A percentile compares a stretch with the other conserved stretches of the same genome.
Conservation (phyloP, 2,797 vertebrate species). For the Enteromius thamalakanensis region DNA sequence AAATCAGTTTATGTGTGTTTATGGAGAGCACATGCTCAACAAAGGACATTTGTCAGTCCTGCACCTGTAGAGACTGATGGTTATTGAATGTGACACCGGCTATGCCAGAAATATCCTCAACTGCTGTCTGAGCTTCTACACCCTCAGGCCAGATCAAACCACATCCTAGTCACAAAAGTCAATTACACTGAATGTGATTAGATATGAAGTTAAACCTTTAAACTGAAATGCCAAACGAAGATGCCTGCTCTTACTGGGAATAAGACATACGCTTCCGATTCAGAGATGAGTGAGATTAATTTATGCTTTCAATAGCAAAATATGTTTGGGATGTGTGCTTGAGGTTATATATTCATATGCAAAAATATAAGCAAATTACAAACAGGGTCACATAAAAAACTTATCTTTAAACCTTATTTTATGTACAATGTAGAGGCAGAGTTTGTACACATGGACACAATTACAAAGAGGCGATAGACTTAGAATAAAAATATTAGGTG, state of each 20-base stretch:
- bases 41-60: conserved; percentile 48
- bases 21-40: not conserved
- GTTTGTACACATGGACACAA: conserved; percentile 24
- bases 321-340: not conserved
- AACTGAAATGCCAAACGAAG: conserved; percentile 29
- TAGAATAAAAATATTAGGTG: not conserved
- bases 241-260: conserved; percentile 17
- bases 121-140: conserved; percentile 38
- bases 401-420: not conserved
- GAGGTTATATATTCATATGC: not conserved
- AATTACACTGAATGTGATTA: conserved; percentile 37
- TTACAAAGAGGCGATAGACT: conserved; percentile 4
- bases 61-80: conserved; percentile 53
- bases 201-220: conserved; percentile 30
- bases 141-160: conserved; percentile 35
- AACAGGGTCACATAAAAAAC: not conserved
- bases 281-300: not conserved
- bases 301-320: not conserved
- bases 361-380: conserved; percentile 3
- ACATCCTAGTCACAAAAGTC: conserved; percentile 40
- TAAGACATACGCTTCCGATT: not conserved
- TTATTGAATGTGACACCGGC: conserved; percentile 38
- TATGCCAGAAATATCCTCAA: conserved; percentile 52
- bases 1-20: conserved; percentile 13
- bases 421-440: conserved; percentile 22